phyloP scores from a whole-genome alignment of 2,797 vertebrate genomes.

The Scomberomorus guttatus region DNA sequence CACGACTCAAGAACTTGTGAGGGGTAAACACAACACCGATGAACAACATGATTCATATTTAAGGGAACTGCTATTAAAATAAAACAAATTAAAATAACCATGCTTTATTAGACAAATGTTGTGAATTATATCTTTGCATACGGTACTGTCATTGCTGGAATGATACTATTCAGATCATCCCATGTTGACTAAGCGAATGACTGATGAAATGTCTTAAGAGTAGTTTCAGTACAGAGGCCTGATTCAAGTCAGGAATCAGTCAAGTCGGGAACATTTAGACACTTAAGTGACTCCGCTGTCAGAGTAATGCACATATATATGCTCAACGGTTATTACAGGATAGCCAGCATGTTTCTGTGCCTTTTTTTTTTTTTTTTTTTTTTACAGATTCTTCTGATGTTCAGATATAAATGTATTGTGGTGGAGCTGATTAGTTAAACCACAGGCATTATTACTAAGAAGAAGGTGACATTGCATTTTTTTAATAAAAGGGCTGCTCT shows the following conservation, averaged over 20 bases:
- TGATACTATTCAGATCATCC: constrained; percentile 55
- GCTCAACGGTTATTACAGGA: background rate
- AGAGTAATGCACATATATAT: background rate
- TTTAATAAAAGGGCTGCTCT: background rate
- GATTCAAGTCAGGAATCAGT: constrained; percentile 63
- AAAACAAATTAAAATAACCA: background rate
- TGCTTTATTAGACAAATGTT: constrained; percentile 22
- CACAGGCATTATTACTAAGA: too few species aligned
- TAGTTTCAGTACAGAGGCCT: constrained; percentile 61
- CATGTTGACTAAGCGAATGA: constrained; percentile 35
- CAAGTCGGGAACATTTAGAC: constrained; percentile 34
- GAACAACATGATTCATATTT: background rate
- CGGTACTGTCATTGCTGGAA: constrained; percentile 47
- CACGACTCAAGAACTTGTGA: background rate
- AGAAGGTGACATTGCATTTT: background rate
- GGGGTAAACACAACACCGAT: background rate
- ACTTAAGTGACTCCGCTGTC: background rate
- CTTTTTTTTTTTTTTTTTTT: constrained; percentile 1
- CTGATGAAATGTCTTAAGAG: constrained; percentile 29
- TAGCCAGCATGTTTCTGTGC: background rate
- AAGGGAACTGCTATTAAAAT: background rate
- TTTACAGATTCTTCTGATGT: background rate
- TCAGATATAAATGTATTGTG: background rate
- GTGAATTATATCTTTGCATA: constrained; percentile 53
- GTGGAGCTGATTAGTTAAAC: background rate